A percentile compares a stretch with the other conserved stretches of the same genome.
Conservation (phyloP, 2,113 vertebrate species). For the Vimba vimba region DNA sequence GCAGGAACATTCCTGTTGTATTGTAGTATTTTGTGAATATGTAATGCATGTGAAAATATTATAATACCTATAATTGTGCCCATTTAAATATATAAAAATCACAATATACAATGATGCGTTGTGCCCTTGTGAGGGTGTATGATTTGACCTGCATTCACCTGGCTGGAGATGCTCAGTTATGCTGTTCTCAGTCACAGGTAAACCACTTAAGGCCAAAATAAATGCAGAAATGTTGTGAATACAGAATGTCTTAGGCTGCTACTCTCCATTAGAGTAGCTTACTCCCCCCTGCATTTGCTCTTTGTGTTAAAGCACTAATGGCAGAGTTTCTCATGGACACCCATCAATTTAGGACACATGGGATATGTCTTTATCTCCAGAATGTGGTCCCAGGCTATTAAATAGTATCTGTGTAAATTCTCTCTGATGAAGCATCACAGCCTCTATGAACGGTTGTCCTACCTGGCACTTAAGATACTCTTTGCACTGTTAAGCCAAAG, state of each 20-base stretch:
- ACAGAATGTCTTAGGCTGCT: slow-evolving; percentile 1
- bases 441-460: slow-evolving; percentile 34
- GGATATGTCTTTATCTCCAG: slow-evolving; percentile 26
- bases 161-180: slow-evolving; percentile 29
- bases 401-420: slow-evolving; percentile 22
- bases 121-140: background rate
- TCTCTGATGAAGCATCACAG: background rate
- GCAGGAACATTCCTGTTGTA: background rate
- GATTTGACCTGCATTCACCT: slow-evolving; percentile 10
- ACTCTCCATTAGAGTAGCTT: slow-evolving; percentile 41
- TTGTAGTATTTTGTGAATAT: background rate
- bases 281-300: slow-evolving; percentile 15
- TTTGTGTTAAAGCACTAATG: slow-evolving; percentile 48
- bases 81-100: background rate
- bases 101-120: background rate
- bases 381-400: slow-evolving; percentile 8
- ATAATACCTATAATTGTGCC: background rate
- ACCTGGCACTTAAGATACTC: slow-evolving; percentile 21
- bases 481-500: slow-evolving; percentile 14
- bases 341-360: slow-evolving; percentile 36
- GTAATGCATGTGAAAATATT: background rate
- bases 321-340: slow-evolving; percentile 22
- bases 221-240: slow-evolving; percentile 34
- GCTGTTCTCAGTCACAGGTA: slow-evolving; percentile 4
- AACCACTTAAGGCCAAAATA: slow-evolving; percentile 30